phyloP scores from a whole-genome alignment of 1,140 invertebrate species.

The Phocides pigmalion region DNA sequence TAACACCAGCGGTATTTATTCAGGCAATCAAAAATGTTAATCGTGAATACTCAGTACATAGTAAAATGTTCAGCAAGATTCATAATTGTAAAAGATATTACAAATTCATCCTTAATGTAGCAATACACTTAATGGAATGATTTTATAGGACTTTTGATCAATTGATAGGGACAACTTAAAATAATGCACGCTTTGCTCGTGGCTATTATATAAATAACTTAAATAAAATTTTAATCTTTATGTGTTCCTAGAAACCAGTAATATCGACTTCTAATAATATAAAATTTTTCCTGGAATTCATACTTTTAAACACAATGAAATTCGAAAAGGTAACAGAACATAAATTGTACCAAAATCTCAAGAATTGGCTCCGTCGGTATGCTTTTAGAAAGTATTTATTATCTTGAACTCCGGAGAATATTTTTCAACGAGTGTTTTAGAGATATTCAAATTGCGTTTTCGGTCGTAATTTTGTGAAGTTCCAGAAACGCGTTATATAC shows the following conservation, averaged over 20 bases:
- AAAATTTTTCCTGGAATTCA: not conserved
- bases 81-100: too few species aligned
- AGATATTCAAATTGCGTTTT: constrained; percentile 30
- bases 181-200: too few species aligned
- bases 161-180: too few species aligned
- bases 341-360: constrained; percentile 19
- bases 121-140: too few species aligned
- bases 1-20: too few species aligned
- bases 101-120: too few species aligned
- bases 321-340: constrained; percentile 1
- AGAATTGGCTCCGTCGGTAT: constrained; percentile 16
- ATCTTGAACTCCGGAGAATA: constrained; percentile 19
- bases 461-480: constrained; percentile 25
- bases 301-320: not conserved
- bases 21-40: too few species aligned
- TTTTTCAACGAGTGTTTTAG: constrained; percentile 19
- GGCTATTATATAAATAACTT: too few species aligned
- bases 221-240: not conserved
- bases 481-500: constrained; percentile 17
- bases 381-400: constrained; percentile 16
- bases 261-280: not conserved
- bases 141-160: too few species aligned
- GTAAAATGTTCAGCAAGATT: too few species aligned
- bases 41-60: too few species aligned
- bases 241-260: not conserved